These are phyloP conservation scores for Hydroisotoma schaefferi DNA, from an alignment of 2,888 invertebrate species.

Conservation along the genomic window DNA sequence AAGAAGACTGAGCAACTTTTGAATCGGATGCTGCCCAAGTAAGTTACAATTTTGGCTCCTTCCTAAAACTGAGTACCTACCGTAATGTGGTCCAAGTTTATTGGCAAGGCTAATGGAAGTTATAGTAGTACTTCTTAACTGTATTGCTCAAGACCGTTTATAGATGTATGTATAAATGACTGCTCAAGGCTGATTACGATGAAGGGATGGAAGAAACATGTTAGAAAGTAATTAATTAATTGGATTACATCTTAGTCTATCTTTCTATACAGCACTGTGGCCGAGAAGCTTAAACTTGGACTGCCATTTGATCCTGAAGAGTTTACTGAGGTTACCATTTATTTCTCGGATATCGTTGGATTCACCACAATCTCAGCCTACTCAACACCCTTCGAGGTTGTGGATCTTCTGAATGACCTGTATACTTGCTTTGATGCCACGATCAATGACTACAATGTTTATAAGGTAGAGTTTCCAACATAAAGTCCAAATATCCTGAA, in stretches of 20 bases:
- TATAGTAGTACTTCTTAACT: too few relatives aligned
- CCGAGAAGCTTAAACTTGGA: slow-evolving; percentile 84
- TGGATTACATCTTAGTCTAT: not conserved
- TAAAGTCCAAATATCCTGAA: too few relatives aligned
- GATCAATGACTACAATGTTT: slow-evolving; percentile 84
- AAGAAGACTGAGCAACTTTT: slow-evolving; percentile 91
- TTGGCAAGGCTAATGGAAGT: too few relatives aligned
- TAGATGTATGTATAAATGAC: too few relatives aligned
- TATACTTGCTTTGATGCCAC: slow-evolving; percentile 92
- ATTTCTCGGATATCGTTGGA: slow-evolving; percentile 91
- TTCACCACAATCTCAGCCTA: slow-evolving; percentile 89
- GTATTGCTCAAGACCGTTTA: too few relatives aligned
- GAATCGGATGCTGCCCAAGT: slow-evolving; percentile 84
- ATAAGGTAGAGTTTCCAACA: slow-evolving; percentile 60
- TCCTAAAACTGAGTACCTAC: not conserved
- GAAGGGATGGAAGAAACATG: too few relatives aligned
- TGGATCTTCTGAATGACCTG: slow-evolving; percentile 83
- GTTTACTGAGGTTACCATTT: slow-evolving; percentile 74
- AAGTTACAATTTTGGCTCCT: slow-evolving; percentile 28
- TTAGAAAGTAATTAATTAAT: too few relatives aligned
- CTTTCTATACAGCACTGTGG: slow-evolving; percentile 67
- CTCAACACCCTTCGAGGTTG: slow-evolving; percentile 87
- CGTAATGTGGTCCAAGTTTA: too few relatives aligned
- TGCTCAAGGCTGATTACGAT: too few relatives aligned
- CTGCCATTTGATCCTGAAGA: slow-evolving; percentile 88